Conservation (phyloP, 2,113 vertebrate species). For the Psophia crepitans region DNA sequence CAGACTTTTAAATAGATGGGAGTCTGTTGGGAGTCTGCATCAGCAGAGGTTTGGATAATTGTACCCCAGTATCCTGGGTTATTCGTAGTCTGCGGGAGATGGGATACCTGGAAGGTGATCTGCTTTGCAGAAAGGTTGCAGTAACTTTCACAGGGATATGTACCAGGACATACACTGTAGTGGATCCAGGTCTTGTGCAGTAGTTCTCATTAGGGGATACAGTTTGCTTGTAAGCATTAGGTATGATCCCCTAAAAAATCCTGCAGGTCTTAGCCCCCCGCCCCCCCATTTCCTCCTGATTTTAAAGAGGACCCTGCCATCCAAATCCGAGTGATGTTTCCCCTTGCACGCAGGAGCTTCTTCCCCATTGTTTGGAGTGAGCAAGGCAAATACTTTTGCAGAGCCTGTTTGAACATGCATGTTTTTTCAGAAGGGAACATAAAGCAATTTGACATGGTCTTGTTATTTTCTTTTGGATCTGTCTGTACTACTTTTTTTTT, state of each 20-base stretch:
- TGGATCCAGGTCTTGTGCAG: not conserved
- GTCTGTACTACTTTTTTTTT: not conserved
- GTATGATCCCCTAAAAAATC: not conserved
- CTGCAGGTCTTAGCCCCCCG: not conserved
- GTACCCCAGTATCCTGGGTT: not conserved
- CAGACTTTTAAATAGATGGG: not conserved
- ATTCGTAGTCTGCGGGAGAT: not conserved
- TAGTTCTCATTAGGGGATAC: not conserved
- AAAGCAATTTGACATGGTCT: conserved; percentile 9
- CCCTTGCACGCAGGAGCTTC: not conserved
- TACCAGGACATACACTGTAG: not conserved
- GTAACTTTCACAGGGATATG: not conserved
- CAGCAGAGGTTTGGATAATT: not conserved
- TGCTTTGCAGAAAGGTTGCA: not conserved
- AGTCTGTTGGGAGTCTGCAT: not conserved
- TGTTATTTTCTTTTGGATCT: conserved; percentile 2
- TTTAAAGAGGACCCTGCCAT: not conserved
- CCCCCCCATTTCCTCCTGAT: not conserved
- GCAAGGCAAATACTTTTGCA: conserved; percentile 40
- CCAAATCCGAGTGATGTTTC: not conserved
- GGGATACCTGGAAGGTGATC: not conserved
- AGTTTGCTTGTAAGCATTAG: not conserved
- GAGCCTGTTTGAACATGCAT: conserved; percentile 46
- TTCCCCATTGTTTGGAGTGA: not conserved
- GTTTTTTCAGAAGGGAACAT: conserved; percentile 1